These are phyloP conservation scores for Amphibalanus amphitrite DNA, from an alignment of 1,140 invertebrate species.

Conservation along the genomic window DNA sequence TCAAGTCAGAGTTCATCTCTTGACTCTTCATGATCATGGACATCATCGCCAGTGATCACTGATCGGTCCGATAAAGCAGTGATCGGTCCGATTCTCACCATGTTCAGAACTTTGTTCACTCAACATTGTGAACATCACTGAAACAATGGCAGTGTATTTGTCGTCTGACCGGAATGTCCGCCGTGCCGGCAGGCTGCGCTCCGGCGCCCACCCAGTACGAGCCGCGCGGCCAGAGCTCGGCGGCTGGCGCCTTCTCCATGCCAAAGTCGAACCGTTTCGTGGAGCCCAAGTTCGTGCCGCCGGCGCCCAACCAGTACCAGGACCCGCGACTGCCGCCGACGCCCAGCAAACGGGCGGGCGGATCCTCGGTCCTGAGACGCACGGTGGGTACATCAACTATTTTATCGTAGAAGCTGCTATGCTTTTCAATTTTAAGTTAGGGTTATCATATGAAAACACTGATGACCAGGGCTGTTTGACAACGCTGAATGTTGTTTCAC, in stretches of 20 bases:
- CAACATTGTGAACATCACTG: too few species aligned
- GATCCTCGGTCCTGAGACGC: background rate
- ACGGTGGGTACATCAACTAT: background rate
- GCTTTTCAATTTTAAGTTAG: background rate
- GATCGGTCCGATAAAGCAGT: too few species aligned
- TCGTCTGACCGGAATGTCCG: background rate
- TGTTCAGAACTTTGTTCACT: too few species aligned
- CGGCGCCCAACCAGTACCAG: background rate
- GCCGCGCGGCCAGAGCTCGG: background rate
- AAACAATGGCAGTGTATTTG: background rate
- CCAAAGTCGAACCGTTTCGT: background rate
- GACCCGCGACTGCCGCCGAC: background rate
- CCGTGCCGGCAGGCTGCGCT: background rate
- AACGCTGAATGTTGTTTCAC: too few species aligned
- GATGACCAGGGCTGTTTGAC: too few species aligned
- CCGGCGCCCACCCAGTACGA: background rate
- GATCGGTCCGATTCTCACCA: too few species aligned
- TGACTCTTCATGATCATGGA: too few species aligned
- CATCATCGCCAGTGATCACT: too few species aligned
- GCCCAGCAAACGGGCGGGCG: background rate
- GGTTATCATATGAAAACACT: too few species aligned
- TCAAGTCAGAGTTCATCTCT: background rate
- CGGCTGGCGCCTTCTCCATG: background rate
- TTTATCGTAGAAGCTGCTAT: background rate
- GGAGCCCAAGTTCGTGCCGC: background rate